Conservation (phyloP, 2,797 vertebrate genomes). For the Naso thynnoides region DNA sequence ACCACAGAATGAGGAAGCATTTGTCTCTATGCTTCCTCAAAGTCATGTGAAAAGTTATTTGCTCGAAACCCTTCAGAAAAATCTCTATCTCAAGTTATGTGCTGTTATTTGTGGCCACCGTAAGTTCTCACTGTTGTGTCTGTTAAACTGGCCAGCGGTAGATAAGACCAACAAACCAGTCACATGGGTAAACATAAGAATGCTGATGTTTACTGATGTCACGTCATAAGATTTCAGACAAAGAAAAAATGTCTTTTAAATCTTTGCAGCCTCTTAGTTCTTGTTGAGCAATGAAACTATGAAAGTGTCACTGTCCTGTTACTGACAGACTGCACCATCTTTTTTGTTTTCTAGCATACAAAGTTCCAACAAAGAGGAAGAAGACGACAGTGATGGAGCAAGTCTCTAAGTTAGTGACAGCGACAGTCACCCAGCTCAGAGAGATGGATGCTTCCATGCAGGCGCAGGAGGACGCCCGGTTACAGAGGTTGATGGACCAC, state of each 20-base stretch:
- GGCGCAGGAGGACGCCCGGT: slow-evolving; percentile 59
- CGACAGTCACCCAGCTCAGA: slow-evolving; percentile 46
- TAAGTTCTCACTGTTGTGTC: neutral
- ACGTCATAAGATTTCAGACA: no score
- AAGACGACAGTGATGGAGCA: slow-evolving; percentile 55
- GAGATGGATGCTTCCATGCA: slow-evolving; percentile 68
- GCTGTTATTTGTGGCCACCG: no score
- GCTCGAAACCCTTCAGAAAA: no score
- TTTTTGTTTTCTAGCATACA: slow-evolving; percentile 19
- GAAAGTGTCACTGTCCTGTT: neutral
- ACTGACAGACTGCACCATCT: neutral
- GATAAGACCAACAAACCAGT: neutral
- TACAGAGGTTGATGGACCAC: slow-evolving; percentile 64
- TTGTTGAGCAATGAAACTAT: neutral
- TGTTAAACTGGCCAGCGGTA: neutral
- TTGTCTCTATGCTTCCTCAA: no score
- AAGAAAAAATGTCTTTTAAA: no score
- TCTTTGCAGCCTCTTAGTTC: no score
- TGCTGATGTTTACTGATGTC: no score
- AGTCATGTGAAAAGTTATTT: no score
- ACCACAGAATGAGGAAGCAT: no score
- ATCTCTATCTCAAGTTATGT: no score
- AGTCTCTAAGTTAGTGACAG: slow-evolving; percentile 50
- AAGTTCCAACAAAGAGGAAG: slow-evolving; percentile 39
- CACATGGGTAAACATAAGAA: neutral